Conservation (phyloP, 2,888 invertebrate species). For the Busseola fusca region DNA sequence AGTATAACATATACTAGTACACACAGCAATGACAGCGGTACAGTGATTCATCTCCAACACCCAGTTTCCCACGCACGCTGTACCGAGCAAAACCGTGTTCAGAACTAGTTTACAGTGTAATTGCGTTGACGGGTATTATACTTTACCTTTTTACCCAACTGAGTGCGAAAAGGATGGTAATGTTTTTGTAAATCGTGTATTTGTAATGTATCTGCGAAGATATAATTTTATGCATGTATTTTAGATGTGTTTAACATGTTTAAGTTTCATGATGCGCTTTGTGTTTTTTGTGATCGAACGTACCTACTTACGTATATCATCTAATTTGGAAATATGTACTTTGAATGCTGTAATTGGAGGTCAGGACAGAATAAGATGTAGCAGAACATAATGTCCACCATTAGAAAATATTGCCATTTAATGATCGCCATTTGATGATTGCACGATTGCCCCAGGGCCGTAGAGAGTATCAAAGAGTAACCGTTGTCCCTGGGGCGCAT, state of each 20-base stretch:
- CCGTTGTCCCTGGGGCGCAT: too few relatives aligned
- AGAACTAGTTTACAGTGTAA: constrained; percentile 61
- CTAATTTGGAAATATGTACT: background rate
- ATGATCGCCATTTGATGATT: too few relatives aligned
- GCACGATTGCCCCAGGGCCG: too few relatives aligned
- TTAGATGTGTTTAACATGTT: constrained; percentile 27
- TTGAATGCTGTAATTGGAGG: background rate
- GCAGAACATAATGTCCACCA: too few relatives aligned
- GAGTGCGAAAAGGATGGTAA: constrained; percentile 63
- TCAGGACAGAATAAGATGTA: background rate
- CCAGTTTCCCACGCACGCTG: constrained; percentile 57
- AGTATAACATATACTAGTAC: constrained; percentile 8
- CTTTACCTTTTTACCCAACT: constrained; percentile 62
- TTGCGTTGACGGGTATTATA: constrained; percentile 58
- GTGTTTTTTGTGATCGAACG: constrained; percentile 11
- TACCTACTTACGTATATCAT: too few relatives aligned
- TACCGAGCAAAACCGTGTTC: constrained; percentile 39
- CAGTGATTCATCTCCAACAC: constrained; percentile 44
- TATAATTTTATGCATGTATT: constrained; percentile 44
- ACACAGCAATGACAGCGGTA: background rate
- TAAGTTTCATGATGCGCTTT: constrained; percentile 14
- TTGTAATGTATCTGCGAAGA: too few relatives aligned
- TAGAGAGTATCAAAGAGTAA: too few relatives aligned
- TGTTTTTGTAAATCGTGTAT: too few relatives aligned
- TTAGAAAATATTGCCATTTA: too few relatives aligned